Evolutionary conservation across 2,797 vertebrate genomes (phyloP).

Genomic region (Aeoliscus strigatus): DNA sequence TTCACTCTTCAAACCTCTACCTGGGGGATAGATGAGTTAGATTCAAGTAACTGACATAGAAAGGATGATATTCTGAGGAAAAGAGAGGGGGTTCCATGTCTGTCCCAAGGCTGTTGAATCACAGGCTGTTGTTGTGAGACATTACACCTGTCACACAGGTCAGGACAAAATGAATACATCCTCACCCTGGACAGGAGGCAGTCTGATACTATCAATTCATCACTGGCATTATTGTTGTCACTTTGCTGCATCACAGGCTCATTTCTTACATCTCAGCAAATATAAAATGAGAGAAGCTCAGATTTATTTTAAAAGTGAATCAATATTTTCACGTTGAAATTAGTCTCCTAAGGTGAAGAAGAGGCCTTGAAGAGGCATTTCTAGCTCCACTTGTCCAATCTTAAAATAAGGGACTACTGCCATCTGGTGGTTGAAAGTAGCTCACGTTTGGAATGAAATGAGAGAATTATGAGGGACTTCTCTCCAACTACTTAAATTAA

Average conservation of each 20-base stretch:
- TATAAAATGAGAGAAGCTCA: background rate
- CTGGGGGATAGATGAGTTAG: background rate
- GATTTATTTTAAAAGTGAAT: too few relatives aligned
- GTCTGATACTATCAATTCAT: too few relatives aligned
- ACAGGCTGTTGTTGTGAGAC: slow-evolving; percentile 6
- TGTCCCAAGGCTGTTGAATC: slow-evolving; percentile 11
- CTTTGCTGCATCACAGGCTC: slow-evolving; percentile 6
- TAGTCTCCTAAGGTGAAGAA: too few relatives aligned
- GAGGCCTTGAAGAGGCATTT: background rate
- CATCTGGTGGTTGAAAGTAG: slow-evolving; percentile 34
- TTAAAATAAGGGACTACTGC: slow-evolving; percentile 15
- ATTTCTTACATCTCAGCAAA: background rate
- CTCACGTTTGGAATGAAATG: background rate
- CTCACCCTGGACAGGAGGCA: slow-evolving; percentile 7
- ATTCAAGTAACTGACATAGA: slow-evolving; percentile 14
- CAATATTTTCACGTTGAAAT: too few relatives aligned
- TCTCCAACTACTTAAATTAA: background rate
- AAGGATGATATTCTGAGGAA: slow-evolving; percentile 25
- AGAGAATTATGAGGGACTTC: background rate
- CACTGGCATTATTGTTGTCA: slow-evolving; percentile 2
- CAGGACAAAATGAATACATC: slow-evolving; percentile 11
- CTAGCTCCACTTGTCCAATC: background rate
- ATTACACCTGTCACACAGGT: slow-evolving; percentile 14
- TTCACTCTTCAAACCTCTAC: slow-evolving; percentile 6
- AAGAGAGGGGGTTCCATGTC: slow-evolving; percentile 18